These are phyloP conservation scores for Apomyelois bistriatella DNA, from an alignment of 2,888 invertebrate species.

Conservation along the genomic window DNA sequence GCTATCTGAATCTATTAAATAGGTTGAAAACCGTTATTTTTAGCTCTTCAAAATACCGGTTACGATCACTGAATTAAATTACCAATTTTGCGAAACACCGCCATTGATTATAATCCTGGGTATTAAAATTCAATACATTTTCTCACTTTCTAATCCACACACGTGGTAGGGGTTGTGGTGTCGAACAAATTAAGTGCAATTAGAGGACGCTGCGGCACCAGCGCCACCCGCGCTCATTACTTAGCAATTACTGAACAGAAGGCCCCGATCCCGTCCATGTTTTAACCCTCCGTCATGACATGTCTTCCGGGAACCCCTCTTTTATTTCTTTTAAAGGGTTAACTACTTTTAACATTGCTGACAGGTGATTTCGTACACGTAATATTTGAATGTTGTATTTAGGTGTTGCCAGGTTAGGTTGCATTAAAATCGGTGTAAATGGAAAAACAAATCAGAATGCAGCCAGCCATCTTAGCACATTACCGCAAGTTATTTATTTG, in stretches of 20 bases:
- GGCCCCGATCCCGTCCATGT: background rate
- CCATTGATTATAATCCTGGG: too few relatives aligned
- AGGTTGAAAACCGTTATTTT: too few relatives aligned
- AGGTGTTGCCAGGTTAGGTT: too few relatives aligned
- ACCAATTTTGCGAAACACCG: too few relatives aligned
- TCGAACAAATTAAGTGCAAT: constrained; percentile 8
- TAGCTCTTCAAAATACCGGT: too few relatives aligned
- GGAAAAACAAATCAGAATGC: too few relatives aligned
- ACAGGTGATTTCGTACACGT: background rate
- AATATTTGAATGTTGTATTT: background rate
- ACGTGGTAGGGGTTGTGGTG: background rate
- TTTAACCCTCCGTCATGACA: background rate
- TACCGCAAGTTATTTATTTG: too few relatives aligned
- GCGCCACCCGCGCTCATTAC: background rate
- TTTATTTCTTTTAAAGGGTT: background rate
- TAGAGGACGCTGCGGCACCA: background rate
- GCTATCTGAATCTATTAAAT: too few relatives aligned
- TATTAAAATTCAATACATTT: too few relatives aligned
- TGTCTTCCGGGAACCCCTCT: background rate
- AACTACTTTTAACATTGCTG: background rate
- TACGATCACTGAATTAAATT: too few relatives aligned
- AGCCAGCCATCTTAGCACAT: too few relatives aligned
- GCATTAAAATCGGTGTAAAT: too few relatives aligned
- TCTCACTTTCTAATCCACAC: background rate
- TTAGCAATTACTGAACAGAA: background rate